phyloP scores from a whole-genome alignment of 2,113 vertebrate species.

The Aythya baeri region DNA sequence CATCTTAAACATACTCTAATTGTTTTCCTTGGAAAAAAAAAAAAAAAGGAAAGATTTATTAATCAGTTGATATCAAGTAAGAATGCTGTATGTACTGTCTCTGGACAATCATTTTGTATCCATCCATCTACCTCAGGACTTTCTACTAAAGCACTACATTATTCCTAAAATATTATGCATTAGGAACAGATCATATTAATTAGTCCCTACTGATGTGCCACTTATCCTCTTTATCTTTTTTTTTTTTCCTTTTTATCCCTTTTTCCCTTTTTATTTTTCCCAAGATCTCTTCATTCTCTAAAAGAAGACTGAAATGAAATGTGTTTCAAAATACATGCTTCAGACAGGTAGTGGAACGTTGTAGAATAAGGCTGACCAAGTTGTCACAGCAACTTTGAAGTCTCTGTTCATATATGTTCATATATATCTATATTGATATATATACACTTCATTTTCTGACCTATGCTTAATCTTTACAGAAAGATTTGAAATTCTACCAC shows the following conservation, averaged over 20 bases:
- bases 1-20: fast-evolving
- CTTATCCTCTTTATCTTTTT: fast-evolving
- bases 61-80: not conserved
- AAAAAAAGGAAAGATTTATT: not conserved
- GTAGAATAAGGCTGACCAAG: not conserved
- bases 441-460: not conserved
- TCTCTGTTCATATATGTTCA: not conserved
- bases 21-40: not conserved
- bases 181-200: not conserved
- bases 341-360: fast-evolving
- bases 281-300: not conserved
- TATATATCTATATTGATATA: no score
- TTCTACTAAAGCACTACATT: not conserved
- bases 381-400: not conserved
- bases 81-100: not conserved
- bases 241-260: not conserved
- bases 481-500: not conserved
- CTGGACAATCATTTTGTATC: not conserved
- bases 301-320: not conserved
- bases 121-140: not conserved
- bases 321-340: not conserved
- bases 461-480: not conserved
- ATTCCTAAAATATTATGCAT: not conserved
- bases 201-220: not conserved
- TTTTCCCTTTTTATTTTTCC: not conserved